Evolutionary conservation across 2,797 vertebrate genomes (phyloP), one percentile per base, ranked within the genome.

Genomic region (Astyanax mexicanus): DNA sequence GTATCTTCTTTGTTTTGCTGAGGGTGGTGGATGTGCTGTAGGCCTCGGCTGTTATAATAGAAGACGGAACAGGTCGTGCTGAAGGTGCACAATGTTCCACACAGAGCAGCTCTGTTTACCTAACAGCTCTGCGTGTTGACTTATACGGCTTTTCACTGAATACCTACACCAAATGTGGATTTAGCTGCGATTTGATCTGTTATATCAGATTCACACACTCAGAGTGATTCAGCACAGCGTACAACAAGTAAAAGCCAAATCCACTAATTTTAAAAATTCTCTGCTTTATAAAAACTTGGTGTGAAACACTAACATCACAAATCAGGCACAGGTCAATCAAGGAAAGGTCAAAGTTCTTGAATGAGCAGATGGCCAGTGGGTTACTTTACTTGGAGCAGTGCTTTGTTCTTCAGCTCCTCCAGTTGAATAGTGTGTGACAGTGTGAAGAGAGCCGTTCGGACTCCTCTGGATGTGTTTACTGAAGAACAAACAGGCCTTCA

Each of bases 31-130:
- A 3, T 9, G 19, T 19, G 19, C 19, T 6, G 21, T 1, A 6
- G 23, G 23, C 19, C 51, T 10, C 11, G 13, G 37, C 12, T 75
- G 54, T 75, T 68, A 55, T 68, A 42, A 68, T 17, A 75, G 15
- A 29, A 23, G 19, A 23, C 47, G 45, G 44, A 61, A 75, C 55
- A 75, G 10, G 21, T 29, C 40, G 54, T 57, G 54, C 74, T 75
- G 19, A 29, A 66, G 55, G 7, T 17, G 25, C 25, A 51, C 35
- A 54, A 25, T 51, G 13, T 25, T 49, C 10, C 4, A 29, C 54
- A 21, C 42, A 61, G 49, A 29, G 49, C n/a, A 52, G 38, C 19
- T 45, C 12, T 23, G 72, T 35, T 54, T 49, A 64, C 38, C 42
- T 54, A 35, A n/a, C 40, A n/a, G 15, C 44, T 51, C 40, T 5